These are phyloP conservation scores for Rotaria sp. DNA, from an alignment of 2,888 invertebrate genomes.

Conservation along the genomic window DNA sequence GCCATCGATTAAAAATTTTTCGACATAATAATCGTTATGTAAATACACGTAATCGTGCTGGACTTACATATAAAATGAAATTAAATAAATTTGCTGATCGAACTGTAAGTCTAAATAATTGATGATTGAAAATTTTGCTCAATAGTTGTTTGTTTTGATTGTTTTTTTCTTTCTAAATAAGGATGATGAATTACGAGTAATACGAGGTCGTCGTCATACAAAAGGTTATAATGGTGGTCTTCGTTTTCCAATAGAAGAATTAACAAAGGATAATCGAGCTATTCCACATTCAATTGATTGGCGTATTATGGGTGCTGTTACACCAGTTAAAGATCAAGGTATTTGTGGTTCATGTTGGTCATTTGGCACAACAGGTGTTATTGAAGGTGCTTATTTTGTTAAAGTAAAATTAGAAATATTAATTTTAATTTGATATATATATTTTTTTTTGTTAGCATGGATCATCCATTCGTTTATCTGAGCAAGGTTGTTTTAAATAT, in stretches of 20 bases:
- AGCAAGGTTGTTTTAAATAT: constrained; percentile 66
- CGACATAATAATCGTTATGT: constrained; percentile 77
- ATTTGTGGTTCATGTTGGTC: constrained; percentile 96
- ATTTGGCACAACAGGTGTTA: constrained; percentile 82
- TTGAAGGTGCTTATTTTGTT: constrained; percentile 82
- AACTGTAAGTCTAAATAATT: constrained; percentile 61
- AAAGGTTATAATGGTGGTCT: constrained; percentile 66
- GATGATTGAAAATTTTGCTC: neutral
- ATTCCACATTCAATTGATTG: constrained; percentile 76
- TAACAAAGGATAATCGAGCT: constrained; percentile 55
- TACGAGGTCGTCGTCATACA: constrained; percentile 47
- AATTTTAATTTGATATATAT: neutral
- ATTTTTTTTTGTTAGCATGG: neutral
- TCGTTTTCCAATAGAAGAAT: constrained; percentile 61
- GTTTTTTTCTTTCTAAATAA: neutral
- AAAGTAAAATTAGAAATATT: constrained; percentile 54
- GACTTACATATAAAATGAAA: constrained; percentile 66
- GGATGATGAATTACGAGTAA: constrained; percentile 43
- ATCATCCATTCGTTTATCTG: constrained; percentile 40
- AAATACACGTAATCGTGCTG: constrained; percentile 72
- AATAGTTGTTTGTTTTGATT: no score
- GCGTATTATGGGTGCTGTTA: constrained; percentile 83
- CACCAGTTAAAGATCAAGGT: constrained; percentile 89
- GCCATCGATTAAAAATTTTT: constrained; percentile 69
- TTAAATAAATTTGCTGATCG: constrained; percentile 82